Evolutionary conservation across 92 coral and sea anemone species (phyloP).

Genomic region (Porites evermanni): DNA sequence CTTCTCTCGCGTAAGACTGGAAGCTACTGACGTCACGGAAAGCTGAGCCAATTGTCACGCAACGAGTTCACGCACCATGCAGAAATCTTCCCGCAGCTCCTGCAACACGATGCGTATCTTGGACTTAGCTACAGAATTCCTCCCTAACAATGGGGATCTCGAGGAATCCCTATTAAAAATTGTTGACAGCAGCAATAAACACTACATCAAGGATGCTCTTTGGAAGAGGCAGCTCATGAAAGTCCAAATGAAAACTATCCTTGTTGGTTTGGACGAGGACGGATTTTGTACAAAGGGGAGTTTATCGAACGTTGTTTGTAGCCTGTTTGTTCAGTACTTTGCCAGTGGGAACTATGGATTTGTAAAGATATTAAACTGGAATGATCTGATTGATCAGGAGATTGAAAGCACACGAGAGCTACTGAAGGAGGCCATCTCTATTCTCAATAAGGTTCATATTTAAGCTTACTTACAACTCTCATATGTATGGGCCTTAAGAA

Average conservation of each 20-base stretch:
- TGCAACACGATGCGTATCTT: constrained; percentile 11
- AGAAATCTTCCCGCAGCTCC: too few relatives aligned
- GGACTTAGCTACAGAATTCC: constrained; percentile 1
- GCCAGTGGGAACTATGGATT: constrained; percentile 31
- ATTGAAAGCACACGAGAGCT: neutral
- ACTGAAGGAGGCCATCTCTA: constrained; percentile 15
- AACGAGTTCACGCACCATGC: neutral
- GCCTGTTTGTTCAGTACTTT: constrained; percentile 22
- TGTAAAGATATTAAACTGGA: neutral
- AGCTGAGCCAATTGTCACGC: neutral
- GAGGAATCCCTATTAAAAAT: neutral
- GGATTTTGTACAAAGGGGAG: neutral
- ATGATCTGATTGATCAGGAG: neutral
- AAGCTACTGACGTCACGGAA: too few relatives aligned
- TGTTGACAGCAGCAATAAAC: neutral
- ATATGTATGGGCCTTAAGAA: too few relatives aligned
- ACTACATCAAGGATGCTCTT: neutral
- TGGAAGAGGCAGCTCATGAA: neutral
- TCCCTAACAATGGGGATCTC: neutral
- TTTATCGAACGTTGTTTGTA: neutral
- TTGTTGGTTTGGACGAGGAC: neutral
- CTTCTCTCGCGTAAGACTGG: too few relatives aligned
- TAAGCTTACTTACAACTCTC: neutral
- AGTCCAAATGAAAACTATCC: constrained; percentile 17
- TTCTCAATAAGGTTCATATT: constrained; percentile 17